Evolutionary conservation across 2,888 invertebrate genomes (phyloP), one percentile per base, ranked within the genome.

Genomic region (Lysandra coridon): DNA sequence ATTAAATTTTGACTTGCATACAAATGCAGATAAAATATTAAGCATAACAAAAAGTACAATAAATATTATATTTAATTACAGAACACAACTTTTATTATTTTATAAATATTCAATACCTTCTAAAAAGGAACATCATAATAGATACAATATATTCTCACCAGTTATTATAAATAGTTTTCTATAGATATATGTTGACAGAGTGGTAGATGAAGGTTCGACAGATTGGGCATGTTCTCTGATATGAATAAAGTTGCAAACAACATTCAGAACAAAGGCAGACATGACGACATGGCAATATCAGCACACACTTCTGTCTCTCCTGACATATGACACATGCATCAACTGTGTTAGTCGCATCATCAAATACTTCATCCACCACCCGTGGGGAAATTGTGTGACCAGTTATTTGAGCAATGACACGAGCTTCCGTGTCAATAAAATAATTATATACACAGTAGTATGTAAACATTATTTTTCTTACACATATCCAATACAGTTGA

Each of bases 311-410:
- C 81, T 92, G 91, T 4, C 93, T 86, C 83, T 95, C 95, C 83
- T 95, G 95, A 82, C 95, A 95, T 82, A 95, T 93, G 23, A 95
- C 92, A 89, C 95, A 95, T 69, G 90, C 87, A 84, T 95, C 95
- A 14, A 89, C 86, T 81, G 86, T 85, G 85, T 86, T 87, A 7
- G 80, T 80, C 7, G 82, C 86, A 83, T 86, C 87, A 69, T 88
- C 89, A 81, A 85, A 82, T 3, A 83, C 83, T 80, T 83, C 81
- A 76, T 84, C 83, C 0, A 82, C 81, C 62, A 89, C 88, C 83
- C 88, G 86, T 44, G 85, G 80, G 77, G 81, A 81, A 64, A 89
- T 80, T 77, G 88, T 88, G 81, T 90, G 88, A 84, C 85, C 87
- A 1, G 88, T 88, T 85, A 93, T 87, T 80, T 86, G 87, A 40